Percentiles rank a stretch among this genome's conserved stretches.
Conservation (phyloP, 2,113 vertebrate genomes). For the Coptodon bakossiorum region DNA sequence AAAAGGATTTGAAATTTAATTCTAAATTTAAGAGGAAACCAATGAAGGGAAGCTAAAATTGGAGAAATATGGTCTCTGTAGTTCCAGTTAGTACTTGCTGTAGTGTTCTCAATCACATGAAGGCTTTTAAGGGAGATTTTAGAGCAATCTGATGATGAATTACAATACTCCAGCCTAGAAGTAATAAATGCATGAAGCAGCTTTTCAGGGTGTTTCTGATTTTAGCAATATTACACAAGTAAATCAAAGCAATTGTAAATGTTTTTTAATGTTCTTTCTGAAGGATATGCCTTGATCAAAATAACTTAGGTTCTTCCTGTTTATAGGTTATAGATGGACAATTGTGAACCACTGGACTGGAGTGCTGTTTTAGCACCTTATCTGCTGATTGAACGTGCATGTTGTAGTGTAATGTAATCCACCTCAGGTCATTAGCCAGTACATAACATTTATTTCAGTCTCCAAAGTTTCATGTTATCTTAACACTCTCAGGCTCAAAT, state of each 20-base stretch:
- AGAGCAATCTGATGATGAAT: background rate
- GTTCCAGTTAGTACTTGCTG: background rate
- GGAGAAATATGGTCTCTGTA: background rate
- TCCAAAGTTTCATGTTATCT: background rate
- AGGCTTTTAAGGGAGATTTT: background rate
- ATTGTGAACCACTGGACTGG: background rate
- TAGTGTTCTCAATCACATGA: background rate
- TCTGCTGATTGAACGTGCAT: background rate
- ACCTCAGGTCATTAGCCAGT: background rate
- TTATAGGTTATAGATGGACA: background rate
- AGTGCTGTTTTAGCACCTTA: background rate
- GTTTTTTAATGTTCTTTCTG: background rate
- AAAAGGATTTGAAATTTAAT: background rate
- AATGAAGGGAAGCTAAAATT: background rate
- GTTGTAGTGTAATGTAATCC: background rate
- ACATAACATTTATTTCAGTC: accelerated
- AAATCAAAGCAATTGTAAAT: background rate
- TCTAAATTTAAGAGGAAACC: background rate
- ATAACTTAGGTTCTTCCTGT: background rate
- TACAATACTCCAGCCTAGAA: background rate
- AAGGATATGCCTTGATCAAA: background rate
- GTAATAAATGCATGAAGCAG: background rate
- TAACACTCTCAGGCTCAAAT: background rate
- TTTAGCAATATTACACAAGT: background rate
- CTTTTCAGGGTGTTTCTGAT: background rate